Base-by-base conservation (phyloP, 2,113 vertebrate species). In the Python bivittatus region DNA sequence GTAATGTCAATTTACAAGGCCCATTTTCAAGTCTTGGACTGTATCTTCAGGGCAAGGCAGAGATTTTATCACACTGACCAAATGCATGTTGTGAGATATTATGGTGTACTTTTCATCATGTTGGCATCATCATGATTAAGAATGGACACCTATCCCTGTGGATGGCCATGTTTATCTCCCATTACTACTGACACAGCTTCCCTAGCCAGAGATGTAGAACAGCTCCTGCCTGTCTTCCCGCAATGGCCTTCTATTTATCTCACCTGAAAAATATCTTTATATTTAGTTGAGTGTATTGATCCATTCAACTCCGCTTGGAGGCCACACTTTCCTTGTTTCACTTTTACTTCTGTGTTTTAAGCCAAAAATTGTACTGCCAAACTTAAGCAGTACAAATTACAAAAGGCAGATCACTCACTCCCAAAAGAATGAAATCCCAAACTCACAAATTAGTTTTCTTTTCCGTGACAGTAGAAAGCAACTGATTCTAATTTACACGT, bases 221-320 rank as follows among this genome's bases (percentile, higher is more conserved):
- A 58, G 0, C 1, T 0, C 53, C 25, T 0, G 0, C 23, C 88
- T n/a, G 52, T 64, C 20, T n/a, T 13, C 38, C 0, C 0, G 44
- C 42, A 60, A 60, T 22, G 17, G 12, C 22, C 0, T 29, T 15
- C 1, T 0, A 2, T 25, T 1, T 8, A 61, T 33, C 89, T 20
- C 90, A 27, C 12, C 33, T 93, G 85, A 17, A 11, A 0, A 0
- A 2, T 10, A 27, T 29, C 79, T 88, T 87, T 1, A 0, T 57
- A 91, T 93, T 20, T 33, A 88, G 57, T 79, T 91, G 68, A 44
- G 44, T 44, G 44, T 44, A 44, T 44, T 44, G 44, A 44, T 44
- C 44, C 44, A 44, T 5, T 44, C 44, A 44, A 44, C 44, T 44
- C 44, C 2, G 44, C 44, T 5, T 44, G 44, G 44, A 5, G 44